Conservation (phyloP, 2,888 invertebrate genomes). For the Anthoptus insignis region DNA sequence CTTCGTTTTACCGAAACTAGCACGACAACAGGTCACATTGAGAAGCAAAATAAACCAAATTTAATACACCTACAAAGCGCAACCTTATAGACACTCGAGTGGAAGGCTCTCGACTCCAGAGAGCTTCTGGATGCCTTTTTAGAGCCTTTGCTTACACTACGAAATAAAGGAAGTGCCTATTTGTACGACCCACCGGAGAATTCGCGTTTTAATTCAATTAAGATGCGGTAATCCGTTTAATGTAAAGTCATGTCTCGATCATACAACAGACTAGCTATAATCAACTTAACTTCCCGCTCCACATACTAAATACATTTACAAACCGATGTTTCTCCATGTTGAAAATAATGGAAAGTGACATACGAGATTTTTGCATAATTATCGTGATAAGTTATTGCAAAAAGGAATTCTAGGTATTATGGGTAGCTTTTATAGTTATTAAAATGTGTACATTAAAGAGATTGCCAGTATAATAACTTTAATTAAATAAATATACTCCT, state of each 20-base stretch:
- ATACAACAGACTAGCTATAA: too few species aligned
- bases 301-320: too few species aligned
- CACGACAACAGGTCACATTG: background rate
- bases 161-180: conserved; percentile 25
- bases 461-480: too few species aligned
- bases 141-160: conserved; percentile 26
- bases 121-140: conserved; percentile 52
- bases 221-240: background rate
- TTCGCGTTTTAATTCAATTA: conserved; percentile 5
- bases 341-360: too few species aligned
- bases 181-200: conserved; percentile 8
- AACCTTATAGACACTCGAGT: conserved; percentile 46
- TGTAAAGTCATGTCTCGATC: background rate
- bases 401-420: too few species aligned
- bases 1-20: background rate
- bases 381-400: too few species aligned
- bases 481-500: too few species aligned
- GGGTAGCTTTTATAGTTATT: too few species aligned
- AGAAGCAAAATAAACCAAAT: conserved; percentile 14
- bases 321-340: too few species aligned
- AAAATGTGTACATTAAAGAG: too few species aligned
- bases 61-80: conserved; percentile 36
- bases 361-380: too few species aligned
- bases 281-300: background rate
- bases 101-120: conserved; percentile 54